These are phyloP conservation scores for Lacerta viridis DNA, from an alignment of 2,797 vertebrate genomes.

Conservation along the genomic window DNA sequence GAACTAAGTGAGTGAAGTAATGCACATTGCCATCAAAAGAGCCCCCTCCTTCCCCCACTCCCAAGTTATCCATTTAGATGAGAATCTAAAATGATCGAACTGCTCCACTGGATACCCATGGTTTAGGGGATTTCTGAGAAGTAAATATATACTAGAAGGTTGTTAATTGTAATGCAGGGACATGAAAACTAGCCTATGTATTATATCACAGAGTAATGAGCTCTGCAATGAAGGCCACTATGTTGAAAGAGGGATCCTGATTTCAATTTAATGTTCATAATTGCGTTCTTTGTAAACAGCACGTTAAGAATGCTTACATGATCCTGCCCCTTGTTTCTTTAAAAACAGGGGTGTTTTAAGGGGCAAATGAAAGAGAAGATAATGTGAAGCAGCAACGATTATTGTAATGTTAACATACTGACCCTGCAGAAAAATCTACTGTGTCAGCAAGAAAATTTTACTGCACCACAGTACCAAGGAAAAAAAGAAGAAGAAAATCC, in stretches of 20 bases:
- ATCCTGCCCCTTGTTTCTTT: slow-evolving; percentile 16
- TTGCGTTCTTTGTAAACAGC: slow-evolving; percentile 8
- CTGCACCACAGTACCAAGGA: not conserved
- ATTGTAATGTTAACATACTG: slow-evolving; percentile 41
- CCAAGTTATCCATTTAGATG: too few relatives aligned
- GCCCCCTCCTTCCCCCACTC: too few relatives aligned
- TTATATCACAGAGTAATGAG: not conserved
- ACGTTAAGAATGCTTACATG: not conserved
- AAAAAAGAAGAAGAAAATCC: not conserved
- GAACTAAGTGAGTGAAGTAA: too few relatives aligned
- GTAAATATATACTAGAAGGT: not conserved
- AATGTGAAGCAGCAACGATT: slow-evolving; percentile 36
- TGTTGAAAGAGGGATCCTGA: not conserved
- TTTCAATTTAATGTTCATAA: slow-evolving; percentile 23
- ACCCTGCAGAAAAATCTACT: slow-evolving; percentile 35
- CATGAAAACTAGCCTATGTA: not conserved
- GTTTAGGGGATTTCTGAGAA: not conserved
- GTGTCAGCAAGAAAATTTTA: slow-evolving; percentile 36
- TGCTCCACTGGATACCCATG: too few relatives aligned
- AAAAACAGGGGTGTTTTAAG: slow-evolving; percentile 7
- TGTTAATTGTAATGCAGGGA: not conserved
- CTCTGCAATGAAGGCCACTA: not conserved
- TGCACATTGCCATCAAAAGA: too few relatives aligned
- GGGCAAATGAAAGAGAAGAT: slow-evolving; percentile 31
- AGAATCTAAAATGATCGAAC: too few relatives aligned